A percentile compares a stretch with the other conserved stretches of the same genome.
Conservation (phyloP, 1,140 invertebrate genomes). For the Caenorhabditis inopinata region DNA sequence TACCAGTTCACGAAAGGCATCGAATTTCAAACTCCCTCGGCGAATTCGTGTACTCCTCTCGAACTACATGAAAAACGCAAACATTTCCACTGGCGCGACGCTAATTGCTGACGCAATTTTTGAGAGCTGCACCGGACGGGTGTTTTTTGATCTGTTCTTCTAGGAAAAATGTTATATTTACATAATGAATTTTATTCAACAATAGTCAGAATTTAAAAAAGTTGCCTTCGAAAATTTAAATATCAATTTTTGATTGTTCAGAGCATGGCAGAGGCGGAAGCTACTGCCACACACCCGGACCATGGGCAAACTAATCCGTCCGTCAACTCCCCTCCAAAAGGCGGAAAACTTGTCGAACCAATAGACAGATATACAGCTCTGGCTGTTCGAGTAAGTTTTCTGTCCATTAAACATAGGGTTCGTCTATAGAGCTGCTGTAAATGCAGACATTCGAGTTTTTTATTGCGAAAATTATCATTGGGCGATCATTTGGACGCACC, state of each 20-base stretch:
- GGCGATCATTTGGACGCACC: too few species aligned
- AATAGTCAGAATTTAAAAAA: not conserved
- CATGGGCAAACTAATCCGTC: conserved; percentile 17
- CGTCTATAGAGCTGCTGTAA: too few species aligned
- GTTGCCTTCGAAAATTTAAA: not conserved
- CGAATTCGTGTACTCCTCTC: too few species aligned
- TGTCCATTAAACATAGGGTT: not conserved
- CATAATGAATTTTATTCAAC: too few species aligned
- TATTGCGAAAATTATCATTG: too few species aligned
- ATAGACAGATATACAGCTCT: conserved; percentile 50
- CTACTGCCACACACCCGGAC: conserved; percentile 23
- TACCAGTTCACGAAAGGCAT: too few species aligned
- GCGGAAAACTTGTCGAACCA: conserved; percentile 46
- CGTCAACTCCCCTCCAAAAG: not conserved
- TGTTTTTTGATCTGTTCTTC: conserved; percentile 16
- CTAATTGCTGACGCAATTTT: not conserved
- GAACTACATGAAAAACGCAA: too few species aligned
- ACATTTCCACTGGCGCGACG: not conserved
- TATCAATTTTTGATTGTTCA: not conserved
- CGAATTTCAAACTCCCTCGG: too few species aligned
- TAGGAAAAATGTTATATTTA: not conserved
- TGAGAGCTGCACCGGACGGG: not conserved
- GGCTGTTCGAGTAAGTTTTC: conserved; percentile 47
- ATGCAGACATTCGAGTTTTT: too few species aligned
- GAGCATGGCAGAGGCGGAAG: conserved; percentile 15